Conservation (phyloP, 2,888 invertebrate genomes). For the Protophormia terraenovae region DNA sequence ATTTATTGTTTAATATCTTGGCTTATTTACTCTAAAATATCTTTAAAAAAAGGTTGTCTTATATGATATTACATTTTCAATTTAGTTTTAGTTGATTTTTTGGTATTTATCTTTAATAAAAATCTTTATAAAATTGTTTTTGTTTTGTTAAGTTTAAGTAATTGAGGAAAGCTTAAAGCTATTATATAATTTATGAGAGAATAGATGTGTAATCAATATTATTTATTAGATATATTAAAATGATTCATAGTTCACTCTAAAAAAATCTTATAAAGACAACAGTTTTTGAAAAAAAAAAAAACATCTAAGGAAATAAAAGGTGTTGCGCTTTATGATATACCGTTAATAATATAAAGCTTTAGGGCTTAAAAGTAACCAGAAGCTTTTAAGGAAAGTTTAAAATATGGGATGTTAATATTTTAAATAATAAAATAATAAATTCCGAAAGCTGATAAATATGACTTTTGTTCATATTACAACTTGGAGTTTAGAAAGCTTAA, state of each 20-base stretch:
- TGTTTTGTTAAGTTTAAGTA: slow-evolving; percentile 35
- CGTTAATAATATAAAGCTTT: background rate
- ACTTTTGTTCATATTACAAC: no score
- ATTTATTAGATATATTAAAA: slow-evolving; percentile 51
- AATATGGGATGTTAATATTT: no score
- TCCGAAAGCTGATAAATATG: no score
- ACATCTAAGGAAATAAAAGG: background rate
- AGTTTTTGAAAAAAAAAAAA: background rate
- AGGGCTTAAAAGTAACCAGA: background rate
- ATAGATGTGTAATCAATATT: slow-evolving; percentile 48
- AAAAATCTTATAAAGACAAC: background rate
- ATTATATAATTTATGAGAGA: slow-evolving; percentile 43
- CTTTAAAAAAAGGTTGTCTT: slow-evolving; percentile 16
- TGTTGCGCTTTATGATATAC: background rate
- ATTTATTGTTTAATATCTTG: slow-evolving; percentile 28
- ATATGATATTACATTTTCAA: slow-evolving; percentile 40
- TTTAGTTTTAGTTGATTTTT: slow-evolving; percentile 1
- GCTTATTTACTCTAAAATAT: background rate
- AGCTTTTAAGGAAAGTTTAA: background rate
- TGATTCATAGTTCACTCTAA: slow-evolving; percentile 25
- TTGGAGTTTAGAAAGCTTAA: no score
- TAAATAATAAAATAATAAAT: no score
- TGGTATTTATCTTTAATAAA: background rate
- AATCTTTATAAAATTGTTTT: slow-evolving; percentile 28
- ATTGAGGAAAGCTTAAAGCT: slow-evolving; percentile 44